Base-by-base conservation (phyloP, 2,797 vertebrate genomes). In the Melopsittacus undulatus region DNA sequence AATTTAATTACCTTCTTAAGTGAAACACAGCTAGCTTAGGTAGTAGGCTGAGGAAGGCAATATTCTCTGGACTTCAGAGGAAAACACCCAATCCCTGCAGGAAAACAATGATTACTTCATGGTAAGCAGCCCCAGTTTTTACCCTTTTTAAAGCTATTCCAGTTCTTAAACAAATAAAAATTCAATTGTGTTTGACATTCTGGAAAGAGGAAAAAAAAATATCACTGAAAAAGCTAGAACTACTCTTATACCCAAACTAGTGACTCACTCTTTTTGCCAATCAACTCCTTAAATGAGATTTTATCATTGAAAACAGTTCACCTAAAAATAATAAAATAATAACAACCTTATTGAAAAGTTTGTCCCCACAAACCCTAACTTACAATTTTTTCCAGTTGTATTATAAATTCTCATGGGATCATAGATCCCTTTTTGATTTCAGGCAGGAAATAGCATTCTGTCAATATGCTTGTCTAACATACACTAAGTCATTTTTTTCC, bases 401-500 rank as follows among this genome's bases (percentile, higher is more conserved):
- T 94, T 95, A 59, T 52, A 91, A 81, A 96, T 96, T 92, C 92
- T 36, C 42, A 26, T 48, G 48, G 49, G 87, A 94, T 83, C 83
- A 87, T 40, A 93, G 92, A 95, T 96, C 85, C 62, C 64, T 91
- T 96, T 96, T 96, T 93, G 94, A 94, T 96, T 95, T 96, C 87
- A 91, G 57, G 87, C 90, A 97, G 97, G 96, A 96, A 97, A 95
- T 96, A 96, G 90, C 75, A 83, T 94, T 96, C 94, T 97, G 95
- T 94, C 95, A 95, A 78, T 96, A 87, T 74, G 34, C 82, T 94
- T 84, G 92, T 92, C 90, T 87, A 96, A 83, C 83, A 82, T 86
- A 84, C 49, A 88, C 73, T 64, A 82, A 94, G 83, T 95, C 20
- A 84, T 94, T 95, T 95, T 95, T 94, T 92, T 62, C 67, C 89